These are phyloP conservation scores for Melanocharis versteri DNA, from an alignment of 2,113 vertebrate species.

Conservation along the genomic window DNA sequence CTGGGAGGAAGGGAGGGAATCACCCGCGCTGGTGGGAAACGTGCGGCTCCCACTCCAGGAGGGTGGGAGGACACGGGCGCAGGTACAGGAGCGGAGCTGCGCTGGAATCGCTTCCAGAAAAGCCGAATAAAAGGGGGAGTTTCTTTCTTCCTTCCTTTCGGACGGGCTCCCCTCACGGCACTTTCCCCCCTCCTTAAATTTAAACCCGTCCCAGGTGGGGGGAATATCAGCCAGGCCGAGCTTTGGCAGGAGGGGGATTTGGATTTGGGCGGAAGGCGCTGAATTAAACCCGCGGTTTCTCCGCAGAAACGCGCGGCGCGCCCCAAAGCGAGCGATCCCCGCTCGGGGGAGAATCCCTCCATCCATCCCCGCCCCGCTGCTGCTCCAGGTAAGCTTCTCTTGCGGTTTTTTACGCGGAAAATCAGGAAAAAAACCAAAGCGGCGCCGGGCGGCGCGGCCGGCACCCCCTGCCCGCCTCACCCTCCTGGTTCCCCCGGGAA, in stretches of 20 bases:
- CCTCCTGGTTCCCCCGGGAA: not conserved
- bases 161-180: not conserved
- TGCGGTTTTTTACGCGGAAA: not conserved
- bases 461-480: not conserved
- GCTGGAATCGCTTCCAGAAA: conserved; percentile 40
- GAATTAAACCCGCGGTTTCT: not conserved
- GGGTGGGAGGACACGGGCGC: not conserved
- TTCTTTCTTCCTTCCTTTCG: not conserved
- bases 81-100: conserved; percentile 8
- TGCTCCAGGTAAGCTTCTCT: conserved; percentile 37
- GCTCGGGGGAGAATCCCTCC: not conserved
- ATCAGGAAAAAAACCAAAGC: not conserved
- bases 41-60: not conserved
- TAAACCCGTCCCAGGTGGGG: not conserved
- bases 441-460: not conserved
- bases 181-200: not conserved
- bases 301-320: not conserved
- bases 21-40: not conserved
- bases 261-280: not conserved
- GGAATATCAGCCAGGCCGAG: not conserved
- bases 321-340: not conserved
- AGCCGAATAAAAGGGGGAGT: not conserved
- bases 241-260: not conserved
- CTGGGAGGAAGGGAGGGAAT: not conserved
- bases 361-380: not conserved